Conservation (phyloP, 2,888 invertebrate species). For the Tanytarsus gracilentus region DNA sequence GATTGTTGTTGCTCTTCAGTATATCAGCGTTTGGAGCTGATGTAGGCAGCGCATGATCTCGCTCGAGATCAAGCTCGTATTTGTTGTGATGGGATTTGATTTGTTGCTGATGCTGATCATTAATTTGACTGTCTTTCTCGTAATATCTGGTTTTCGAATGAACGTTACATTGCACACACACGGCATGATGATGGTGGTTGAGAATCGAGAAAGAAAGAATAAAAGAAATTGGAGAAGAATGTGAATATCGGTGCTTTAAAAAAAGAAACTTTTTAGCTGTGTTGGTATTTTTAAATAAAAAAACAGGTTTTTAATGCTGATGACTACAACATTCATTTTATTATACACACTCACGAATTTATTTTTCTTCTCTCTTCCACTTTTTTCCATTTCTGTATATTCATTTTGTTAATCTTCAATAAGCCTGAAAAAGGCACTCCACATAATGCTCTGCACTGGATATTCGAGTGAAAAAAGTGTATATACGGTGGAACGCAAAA, state of each 20-base stretch:
- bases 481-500: too few relatives aligned
- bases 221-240: slow-evolving; percentile 21
- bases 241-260: slow-evolving; percentile 23
- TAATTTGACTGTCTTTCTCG: slow-evolving; percentile 29
- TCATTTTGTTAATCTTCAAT: slow-evolving; percentile 20
- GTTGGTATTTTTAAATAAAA: not conserved
- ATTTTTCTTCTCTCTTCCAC: slow-evolving; percentile 2
- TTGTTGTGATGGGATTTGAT: slow-evolving; percentile 40
- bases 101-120: slow-evolving; percentile 37
- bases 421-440: slow-evolving; percentile 25
- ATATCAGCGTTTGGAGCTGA: slow-evolving; percentile 71
- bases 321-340: slow-evolving; percentile 26
- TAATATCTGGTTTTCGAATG: slow-evolving; percentile 24
- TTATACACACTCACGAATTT: slow-evolving; percentile 7
- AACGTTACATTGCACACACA: too few relatives aligned
- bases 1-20: slow-evolving; percentile 66
- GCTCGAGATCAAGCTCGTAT: slow-evolving; percentile 62
- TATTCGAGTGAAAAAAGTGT: too few relatives aligned
- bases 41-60: slow-evolving; percentile 64
- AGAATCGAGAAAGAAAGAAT: not conserved
- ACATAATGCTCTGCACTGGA: not conserved
- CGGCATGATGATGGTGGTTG: not conserved
- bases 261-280: not conserved
- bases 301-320: slow-evolving; percentile 28
- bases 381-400: not conserved